phyloP scores from a whole-genome alignment of 2,888 invertebrate species.

The Pinctada fucata region DNA sequence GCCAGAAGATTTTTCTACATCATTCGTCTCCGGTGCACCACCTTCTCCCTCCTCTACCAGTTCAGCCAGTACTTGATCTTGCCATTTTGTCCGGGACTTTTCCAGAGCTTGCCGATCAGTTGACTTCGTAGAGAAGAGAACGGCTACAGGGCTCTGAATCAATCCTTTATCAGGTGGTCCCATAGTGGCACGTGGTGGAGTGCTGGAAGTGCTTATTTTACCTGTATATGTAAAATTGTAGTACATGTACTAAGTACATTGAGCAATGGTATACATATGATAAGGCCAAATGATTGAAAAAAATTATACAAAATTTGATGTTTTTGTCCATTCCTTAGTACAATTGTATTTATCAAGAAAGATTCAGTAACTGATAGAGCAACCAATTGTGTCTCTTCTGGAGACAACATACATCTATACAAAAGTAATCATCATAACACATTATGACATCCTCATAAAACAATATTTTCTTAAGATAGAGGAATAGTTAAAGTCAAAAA shows the following conservation, averaged over 20 bases:
- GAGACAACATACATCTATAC: too few species aligned
- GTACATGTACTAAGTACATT: not conserved
- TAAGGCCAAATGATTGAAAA: too few species aligned
- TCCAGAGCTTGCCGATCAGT: slow-evolving; percentile 20
- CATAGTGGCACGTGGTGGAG: not conserved
- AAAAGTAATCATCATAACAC: too few species aligned
- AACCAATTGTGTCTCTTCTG: too few species aligned
- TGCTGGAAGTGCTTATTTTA: not conserved
- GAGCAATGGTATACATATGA: too few species aligned
- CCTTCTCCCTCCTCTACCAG: slow-evolving; percentile 11
- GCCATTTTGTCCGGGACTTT: not conserved
- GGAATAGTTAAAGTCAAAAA: too few species aligned
- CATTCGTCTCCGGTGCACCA: not conserved
- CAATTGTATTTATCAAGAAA: too few species aligned
- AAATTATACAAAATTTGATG: too few species aligned
- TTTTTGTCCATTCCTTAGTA: too few species aligned
- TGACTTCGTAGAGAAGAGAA: slow-evolving; percentile 13
- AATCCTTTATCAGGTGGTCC: not conserved
- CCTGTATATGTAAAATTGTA: slow-evolving; percentile 8
- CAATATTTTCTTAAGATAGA: too few species aligned
- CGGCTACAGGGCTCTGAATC: slow-evolving; percentile 20
- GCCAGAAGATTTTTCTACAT: not conserved
- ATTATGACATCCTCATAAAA: too few species aligned
- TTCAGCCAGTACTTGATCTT: not conserved
- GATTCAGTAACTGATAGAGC: too few species aligned